Conservation (phyloP, 2,113 vertebrate genomes). For the Coptodon rendalli region DNA sequence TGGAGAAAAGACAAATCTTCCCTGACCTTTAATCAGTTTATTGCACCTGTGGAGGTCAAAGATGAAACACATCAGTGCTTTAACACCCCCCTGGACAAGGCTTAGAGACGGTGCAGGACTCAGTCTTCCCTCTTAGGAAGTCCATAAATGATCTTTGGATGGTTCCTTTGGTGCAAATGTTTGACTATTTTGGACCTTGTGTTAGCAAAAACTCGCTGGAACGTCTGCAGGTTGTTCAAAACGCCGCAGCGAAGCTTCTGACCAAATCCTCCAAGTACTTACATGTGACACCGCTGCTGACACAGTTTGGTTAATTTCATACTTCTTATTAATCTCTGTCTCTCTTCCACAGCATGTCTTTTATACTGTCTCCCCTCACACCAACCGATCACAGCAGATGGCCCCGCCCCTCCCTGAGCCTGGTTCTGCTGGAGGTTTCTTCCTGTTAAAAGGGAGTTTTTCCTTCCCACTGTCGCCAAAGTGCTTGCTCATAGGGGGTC, state of each 20-base stretch:
- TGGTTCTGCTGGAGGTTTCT: not conserved
- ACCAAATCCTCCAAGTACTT: not conserved
- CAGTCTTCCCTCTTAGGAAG: not conserved
- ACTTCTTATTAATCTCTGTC: fast-evolving
- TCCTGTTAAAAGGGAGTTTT: not conserved
- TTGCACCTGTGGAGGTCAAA: not conserved
- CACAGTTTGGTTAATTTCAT: not conserved
- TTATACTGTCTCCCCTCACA: not conserved
- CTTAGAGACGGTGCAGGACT: not conserved
- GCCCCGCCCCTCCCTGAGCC: not conserved
- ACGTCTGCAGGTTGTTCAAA: not conserved
- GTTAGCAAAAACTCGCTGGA: not conserved
- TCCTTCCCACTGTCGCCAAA: not conserved
- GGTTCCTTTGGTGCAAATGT: not conserved
- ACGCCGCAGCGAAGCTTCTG: not conserved
- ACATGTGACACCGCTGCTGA: not conserved
- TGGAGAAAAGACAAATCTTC: not conserved
- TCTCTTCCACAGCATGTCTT: not conserved
- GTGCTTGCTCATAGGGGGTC: too few species aligned
- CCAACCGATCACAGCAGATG: fast-evolving
- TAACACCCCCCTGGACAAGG: not conserved
- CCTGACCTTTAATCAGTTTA: not conserved
- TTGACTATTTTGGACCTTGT: not conserved
- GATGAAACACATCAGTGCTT: not conserved
- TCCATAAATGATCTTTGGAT: not conserved